Percentiles rank a stretch among this genome's conserved stretches.
These are phyloP conservation scores for Melopsittacus undulatus DNA, from an alignment of 2,797 vertebrate species.

Conservation along the genomic window DNA sequence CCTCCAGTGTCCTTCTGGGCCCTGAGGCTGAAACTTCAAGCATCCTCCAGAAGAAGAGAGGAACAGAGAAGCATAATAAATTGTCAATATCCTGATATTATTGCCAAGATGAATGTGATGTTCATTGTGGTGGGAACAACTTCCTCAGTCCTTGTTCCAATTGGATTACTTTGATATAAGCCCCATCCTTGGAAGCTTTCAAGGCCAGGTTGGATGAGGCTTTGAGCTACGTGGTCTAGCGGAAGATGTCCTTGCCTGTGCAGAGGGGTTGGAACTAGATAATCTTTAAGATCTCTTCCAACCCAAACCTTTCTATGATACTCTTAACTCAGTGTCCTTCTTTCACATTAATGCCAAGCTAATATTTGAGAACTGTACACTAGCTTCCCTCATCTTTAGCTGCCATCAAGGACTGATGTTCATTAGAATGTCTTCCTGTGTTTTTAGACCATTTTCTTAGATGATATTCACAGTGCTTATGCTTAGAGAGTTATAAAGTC, in stretches of 20 bases:
- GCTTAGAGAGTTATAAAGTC: neutral
- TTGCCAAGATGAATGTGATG: neutral
- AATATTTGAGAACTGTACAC: neutral
- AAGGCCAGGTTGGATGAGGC: neutral
- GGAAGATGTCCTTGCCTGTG: neutral
- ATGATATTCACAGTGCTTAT: neutral
- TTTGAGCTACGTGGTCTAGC: neutral
- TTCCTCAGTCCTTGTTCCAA: neutral
- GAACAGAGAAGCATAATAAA: neutral
- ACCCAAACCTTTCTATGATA: too few species aligned
- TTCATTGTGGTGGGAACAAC: neutral
- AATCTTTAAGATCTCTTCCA: too few species aligned
- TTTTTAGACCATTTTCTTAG: neutral
- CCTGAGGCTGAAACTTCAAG: neutral
- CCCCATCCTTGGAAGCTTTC: neutral
- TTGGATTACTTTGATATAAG: neutral
- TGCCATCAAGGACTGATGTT: neutral
- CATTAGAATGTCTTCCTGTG: neutral
- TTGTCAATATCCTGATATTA: too few species aligned
- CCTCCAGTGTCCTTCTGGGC: neutral
- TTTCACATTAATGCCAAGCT: neutral
- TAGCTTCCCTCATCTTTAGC: neutral
- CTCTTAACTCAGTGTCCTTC: neutral
- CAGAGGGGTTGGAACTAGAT: too few species aligned
- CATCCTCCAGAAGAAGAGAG: neutral